These are phyloP conservation scores for Synchiropus splendidus DNA, from an alignment of 2,113 vertebrate species.

Conservation along the genomic window DNA sequence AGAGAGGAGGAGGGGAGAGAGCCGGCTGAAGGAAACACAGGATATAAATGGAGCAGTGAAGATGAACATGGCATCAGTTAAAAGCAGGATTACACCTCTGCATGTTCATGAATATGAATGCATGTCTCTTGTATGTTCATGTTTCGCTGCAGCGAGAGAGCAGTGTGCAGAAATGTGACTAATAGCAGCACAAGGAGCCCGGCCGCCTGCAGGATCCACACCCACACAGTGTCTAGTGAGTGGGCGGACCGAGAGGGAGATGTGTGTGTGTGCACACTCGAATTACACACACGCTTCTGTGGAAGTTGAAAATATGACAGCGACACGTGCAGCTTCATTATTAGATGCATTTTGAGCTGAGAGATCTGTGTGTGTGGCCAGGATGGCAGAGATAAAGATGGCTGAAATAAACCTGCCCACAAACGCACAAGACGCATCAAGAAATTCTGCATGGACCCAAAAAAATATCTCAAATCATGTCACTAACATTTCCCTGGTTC, in stretches of 20 bases:
- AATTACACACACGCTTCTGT: not conserved
- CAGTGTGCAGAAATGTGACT: constrained; percentile 51
- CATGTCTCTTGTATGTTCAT: constrained; percentile 10
- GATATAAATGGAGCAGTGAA: constrained; percentile 1
- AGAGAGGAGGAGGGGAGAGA: constrained; percentile 5
- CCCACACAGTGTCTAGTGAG: constrained; percentile 50
- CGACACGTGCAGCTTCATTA: too few relatives aligned
- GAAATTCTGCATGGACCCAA: too few relatives aligned
- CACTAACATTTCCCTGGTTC: too few relatives aligned
- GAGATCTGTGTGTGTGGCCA: too few relatives aligned
- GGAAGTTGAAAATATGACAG: too few relatives aligned
- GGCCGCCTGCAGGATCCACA: constrained; percentile 49
- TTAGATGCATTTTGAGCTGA: too few relatives aligned
- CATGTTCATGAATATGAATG: constrained; percentile 4
- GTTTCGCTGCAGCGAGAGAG: constrained; percentile 19
- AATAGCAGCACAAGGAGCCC: constrained; percentile 39
- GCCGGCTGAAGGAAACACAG: constrained; percentile 4
- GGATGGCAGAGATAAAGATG: too few relatives aligned
- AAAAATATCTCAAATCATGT: too few relatives aligned
- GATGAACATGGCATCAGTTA: not conserved
- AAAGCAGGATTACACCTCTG: constrained; percentile 2
- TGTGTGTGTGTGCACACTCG: not conserved
- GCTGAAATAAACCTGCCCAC: too few relatives aligned
- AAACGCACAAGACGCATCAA: too few relatives aligned
- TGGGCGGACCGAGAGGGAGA: constrained; percentile 46